phyloP scores from a whole-genome alignment of 2,113 vertebrate species.

The Ailurus styani region DNA sequence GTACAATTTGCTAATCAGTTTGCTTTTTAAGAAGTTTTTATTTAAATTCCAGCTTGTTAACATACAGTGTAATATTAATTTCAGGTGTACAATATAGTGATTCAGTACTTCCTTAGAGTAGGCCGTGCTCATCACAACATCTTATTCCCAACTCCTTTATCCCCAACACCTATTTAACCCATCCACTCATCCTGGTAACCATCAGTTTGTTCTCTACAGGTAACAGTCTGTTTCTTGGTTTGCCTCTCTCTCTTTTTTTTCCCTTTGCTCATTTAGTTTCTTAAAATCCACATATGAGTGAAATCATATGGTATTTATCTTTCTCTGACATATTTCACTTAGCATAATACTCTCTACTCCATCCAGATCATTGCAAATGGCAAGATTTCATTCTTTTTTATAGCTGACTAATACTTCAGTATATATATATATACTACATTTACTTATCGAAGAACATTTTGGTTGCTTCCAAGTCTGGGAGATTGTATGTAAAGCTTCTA shows the following conservation, averaged over 20 bases:
- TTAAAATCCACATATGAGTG: not conserved
- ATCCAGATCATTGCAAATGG: not conserved
- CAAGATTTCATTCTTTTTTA: not conserved
- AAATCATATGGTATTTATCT: not conserved
- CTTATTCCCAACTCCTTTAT: not conserved
- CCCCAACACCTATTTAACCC: not conserved
- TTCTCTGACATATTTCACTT: not conserved
- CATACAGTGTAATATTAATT: not conserved
- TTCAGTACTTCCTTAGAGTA: not conserved
- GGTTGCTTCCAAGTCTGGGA: not conserved
- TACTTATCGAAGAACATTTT: not conserved
- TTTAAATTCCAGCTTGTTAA: not conserved
- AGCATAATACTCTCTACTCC: not conserved
- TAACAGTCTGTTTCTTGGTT: not conserved
- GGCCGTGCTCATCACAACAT: not conserved
- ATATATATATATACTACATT: no score
- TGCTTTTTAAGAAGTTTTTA: not conserved
- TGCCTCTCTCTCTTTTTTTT: not conserved
- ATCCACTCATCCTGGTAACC: not conserved
- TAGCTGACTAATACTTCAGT: no score
- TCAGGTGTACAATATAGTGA: not conserved
- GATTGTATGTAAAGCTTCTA: not conserved
- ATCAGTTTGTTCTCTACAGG: not conserved
- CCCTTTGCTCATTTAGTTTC: not conserved
- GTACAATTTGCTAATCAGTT: not conserved